Evolutionary conservation across 37 sponge, comb jelly and placozoan species (phyloP).

Genomic region (Aphrocallistes beatrix): DNA sequence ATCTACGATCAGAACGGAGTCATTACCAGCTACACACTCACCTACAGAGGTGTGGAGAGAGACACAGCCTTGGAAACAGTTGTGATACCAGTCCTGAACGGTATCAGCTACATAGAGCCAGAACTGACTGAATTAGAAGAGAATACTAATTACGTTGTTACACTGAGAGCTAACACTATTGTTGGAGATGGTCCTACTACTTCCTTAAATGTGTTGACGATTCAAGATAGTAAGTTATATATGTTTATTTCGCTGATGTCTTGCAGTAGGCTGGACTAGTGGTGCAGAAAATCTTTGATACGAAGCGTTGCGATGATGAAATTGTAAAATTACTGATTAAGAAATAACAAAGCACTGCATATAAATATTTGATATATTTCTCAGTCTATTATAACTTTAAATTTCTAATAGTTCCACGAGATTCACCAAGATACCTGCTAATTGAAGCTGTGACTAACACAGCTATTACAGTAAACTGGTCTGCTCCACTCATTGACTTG

Average conservation of each 20-base stretch:
- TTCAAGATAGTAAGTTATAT: not conserved
- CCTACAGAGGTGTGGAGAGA: slow-evolving; percentile 13
- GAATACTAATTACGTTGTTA: not conserved
- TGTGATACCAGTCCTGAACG: not conserved
- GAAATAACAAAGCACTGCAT: too few relatives aligned
- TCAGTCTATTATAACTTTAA: too few relatives aligned
- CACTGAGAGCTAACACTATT: not conserved
- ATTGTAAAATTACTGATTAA: too few relatives aligned
- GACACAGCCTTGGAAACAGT: not conserved
- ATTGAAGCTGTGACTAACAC: not conserved
- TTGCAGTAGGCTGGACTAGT: too few relatives aligned
- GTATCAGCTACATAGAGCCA: not conserved
- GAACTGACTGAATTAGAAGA: not conserved
- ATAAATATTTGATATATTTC: too few relatives aligned
- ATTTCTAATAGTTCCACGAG: not conserved
- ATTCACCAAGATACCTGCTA: not conserved
- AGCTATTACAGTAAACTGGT: not conserved
- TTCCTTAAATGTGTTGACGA: not conserved
- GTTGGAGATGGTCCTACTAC: not conserved
- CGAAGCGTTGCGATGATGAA: too few relatives aligned
- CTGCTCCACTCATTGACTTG: not conserved
- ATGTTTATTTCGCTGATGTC: too few relatives aligned
- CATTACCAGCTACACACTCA: not conserved
- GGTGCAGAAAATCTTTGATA: too few relatives aligned
- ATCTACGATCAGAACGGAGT: not conserved